Percentiles rank a stretch among this genome's conserved stretches.
Conservation (phyloP, 2,113 vertebrate genomes). For the Plectropomus leopardus region DNA sequence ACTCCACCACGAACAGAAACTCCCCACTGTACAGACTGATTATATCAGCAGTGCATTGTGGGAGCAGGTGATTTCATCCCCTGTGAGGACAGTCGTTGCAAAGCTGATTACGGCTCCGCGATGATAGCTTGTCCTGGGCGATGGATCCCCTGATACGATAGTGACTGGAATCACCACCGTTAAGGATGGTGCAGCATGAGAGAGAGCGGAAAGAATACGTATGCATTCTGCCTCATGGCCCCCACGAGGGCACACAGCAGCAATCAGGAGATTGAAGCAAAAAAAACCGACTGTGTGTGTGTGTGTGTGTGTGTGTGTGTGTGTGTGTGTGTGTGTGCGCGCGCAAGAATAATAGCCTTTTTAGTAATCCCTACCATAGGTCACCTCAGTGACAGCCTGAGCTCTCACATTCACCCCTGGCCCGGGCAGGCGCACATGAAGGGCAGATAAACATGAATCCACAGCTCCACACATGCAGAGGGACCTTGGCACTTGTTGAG, state of each 20-base stretch:
- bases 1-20: constrained; percentile 21
- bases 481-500: constrained; percentile 49
- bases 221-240: constrained; percentile 32
- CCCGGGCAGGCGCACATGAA: background rate
- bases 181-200: constrained; percentile 1
- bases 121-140: constrained; percentile 54
- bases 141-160: constrained; percentile 40
- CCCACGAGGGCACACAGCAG: constrained; percentile 4
- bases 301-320: background rate
- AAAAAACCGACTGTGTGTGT: background rate
- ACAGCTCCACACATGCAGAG: constrained; percentile 40
- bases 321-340: background rate
- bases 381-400: constrained; percentile 26
- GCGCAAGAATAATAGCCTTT: constrained; percentile 30
- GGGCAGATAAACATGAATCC: constrained; percentile 49
- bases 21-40: constrained; percentile 55
- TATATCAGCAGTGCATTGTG: constrained; percentile 56
- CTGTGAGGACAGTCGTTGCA: constrained; percentile 51
- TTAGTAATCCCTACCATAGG: constrained; percentile 52
- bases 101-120: constrained; percentile 70
- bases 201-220: constrained; percentile 1
- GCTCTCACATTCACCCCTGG: constrained; percentile 31
- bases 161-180: constrained; percentile 30
- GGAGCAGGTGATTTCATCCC: constrained; percentile 68
- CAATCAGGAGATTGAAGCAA: constrained; percentile 37